phyloP scores from a whole-genome alignment of 2,113 vertebrate species.

The Tragelaphus scriptus region DNA sequence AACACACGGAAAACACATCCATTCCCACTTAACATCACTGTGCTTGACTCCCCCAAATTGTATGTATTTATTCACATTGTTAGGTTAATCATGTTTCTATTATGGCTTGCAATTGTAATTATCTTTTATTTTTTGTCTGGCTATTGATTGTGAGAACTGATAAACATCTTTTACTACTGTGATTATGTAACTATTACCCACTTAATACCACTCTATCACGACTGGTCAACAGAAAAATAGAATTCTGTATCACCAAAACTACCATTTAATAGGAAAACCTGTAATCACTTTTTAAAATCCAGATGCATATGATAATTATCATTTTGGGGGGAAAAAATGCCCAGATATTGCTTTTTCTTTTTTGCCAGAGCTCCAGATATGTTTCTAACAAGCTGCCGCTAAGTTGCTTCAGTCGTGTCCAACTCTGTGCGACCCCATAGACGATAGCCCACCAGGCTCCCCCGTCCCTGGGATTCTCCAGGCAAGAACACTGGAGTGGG shows the following conservation, averaged over 20 bases:
- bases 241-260: not conserved
- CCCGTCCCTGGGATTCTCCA: accelerated
- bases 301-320: not conserved
- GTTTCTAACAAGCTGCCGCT: not conserved
- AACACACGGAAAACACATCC: not conserved
- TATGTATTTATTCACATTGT: not conserved
- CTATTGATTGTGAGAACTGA: not conserved
- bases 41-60: not conserved
- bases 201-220: not conserved
- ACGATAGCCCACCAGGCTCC: no score
- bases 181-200: not conserved
- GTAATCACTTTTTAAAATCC: not conserved
- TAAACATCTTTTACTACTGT: not conserved
- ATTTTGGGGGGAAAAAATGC: accelerated
- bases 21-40: not conserved
- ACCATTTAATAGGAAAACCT: not conserved
- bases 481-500: no score
- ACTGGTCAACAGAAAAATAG: not conserved
- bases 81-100: not conserved
- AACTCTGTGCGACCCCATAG: no score
- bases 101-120: not conserved
- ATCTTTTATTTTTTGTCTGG: not conserved
- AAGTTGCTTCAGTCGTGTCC: no score
- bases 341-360: not conserved
- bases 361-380: not conserved